These are phyloP conservation scores for Patiria miniata DNA, from an alignment of 35 echinoderm and acorn worm genomes.

Conservation along the genomic window DNA sequence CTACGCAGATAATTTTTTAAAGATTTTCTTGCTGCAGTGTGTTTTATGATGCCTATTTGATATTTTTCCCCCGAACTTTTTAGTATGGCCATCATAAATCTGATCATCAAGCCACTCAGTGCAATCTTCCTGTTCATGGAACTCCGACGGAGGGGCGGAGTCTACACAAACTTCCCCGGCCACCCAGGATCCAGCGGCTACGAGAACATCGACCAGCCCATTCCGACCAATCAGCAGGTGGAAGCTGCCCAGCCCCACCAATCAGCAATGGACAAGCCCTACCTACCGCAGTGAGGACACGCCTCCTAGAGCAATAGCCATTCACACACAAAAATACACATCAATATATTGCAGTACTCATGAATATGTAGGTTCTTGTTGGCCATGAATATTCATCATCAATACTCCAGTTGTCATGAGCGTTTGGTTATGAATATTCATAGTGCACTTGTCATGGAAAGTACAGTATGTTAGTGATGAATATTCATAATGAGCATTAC, in stretches of 20 bases:
- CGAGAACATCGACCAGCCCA: conserved; percentile 93
- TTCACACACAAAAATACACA: background rate
- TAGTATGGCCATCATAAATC: conserved; percentile 88
- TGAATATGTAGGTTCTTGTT: conserved; percentile 3
- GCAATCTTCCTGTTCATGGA: conserved; percentile 65
- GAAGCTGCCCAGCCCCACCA: conserved; percentile 65
- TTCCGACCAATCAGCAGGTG: conserved; percentile 90
- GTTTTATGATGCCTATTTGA: background rate
- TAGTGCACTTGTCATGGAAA: too few relatives aligned
- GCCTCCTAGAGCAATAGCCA: conserved; percentile 4
- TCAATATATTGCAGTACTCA: background rate
- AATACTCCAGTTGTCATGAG: background rate
- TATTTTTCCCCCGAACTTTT: background rate
- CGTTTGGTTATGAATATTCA: too few relatives aligned
- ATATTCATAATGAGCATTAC: background rate
- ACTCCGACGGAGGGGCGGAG: conserved; percentile 69
- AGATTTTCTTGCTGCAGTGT: background rate
- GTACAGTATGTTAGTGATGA: too few relatives aligned
- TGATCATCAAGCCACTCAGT: conserved; percentile 85
- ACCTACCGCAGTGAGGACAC: conserved; percentile 50
- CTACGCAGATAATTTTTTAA: too few relatives aligned
- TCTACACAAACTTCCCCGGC: conserved; percentile 77
- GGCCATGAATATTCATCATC: conserved; percentile 2
- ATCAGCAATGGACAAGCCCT: conserved; percentile 56
- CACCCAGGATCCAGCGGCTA: conserved; percentile 57